Conservation (phyloP, 1,140 invertebrate genomes). For the Bombus affinis region DNA sequence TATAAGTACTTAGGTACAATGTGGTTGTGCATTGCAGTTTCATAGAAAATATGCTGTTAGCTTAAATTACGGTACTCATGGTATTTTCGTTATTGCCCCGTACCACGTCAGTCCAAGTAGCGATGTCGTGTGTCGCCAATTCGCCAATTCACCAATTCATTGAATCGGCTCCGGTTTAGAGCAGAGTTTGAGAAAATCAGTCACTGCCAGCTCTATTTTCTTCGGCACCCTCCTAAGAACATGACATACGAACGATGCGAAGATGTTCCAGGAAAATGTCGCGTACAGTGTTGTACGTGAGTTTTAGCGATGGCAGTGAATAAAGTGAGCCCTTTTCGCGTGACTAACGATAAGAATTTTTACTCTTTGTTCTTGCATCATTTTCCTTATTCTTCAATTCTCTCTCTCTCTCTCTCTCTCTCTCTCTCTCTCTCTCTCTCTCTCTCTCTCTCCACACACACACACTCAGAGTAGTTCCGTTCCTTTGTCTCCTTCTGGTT, state of each 20-base stretch:
- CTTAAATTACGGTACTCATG: slow-evolving; percentile 65
- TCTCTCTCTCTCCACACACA: neutral
- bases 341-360: slow-evolving; percentile 30
- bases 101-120: slow-evolving; percentile 30
- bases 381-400: neutral
- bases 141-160: neutral
- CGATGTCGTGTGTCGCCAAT: neutral
- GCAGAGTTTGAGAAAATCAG: slow-evolving; percentile 44
- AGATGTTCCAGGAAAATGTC: slow-evolving; percentile 33
- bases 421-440: too few relatives aligned
- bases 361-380: neutral
- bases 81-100: neutral
- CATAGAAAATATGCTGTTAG: slow-evolving; percentile 79
- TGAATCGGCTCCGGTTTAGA: slow-evolving; percentile 11
- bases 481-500: neutral
- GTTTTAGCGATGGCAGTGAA: slow-evolving; percentile 65
- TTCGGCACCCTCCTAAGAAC: slow-evolving; percentile 35
- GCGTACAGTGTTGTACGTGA: slow-evolving; percentile 6
- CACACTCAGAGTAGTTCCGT: neutral
- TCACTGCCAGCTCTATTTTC: slow-evolving; percentile 55
- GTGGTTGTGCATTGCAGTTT: slow-evolving; percentile 81
- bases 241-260: neutral
- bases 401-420: too few relatives aligned
- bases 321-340: slow-evolving; percentile 54
- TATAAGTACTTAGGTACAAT: slow-evolving; percentile 73